Percentiles rank a stretch among this genome's conserved stretches.
Conservation (phyloP, 2,113 vertebrate species). For the Apodemus sylvaticus region DNA sequence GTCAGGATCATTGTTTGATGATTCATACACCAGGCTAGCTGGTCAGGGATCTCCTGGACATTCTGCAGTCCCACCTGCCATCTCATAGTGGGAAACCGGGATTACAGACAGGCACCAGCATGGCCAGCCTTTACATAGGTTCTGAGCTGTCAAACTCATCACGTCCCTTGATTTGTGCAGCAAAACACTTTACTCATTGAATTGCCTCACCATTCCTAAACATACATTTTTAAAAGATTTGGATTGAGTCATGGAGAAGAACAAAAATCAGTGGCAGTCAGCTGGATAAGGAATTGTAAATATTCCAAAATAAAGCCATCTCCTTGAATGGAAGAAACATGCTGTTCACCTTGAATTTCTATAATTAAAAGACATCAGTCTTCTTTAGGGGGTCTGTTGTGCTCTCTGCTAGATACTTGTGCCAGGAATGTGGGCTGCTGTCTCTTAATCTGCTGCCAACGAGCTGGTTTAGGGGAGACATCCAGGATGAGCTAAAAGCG, state of each 20-base stretch:
- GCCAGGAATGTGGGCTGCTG: not conserved
- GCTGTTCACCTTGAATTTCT: not conserved
- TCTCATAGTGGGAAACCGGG: not conserved
- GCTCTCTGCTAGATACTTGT: not conserved
- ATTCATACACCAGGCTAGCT: not conserved
- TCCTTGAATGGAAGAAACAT: not conserved
- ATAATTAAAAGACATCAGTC: not conserved
- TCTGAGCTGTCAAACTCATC: not conserved
- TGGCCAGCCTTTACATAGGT: not conserved
- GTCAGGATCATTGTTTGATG: too few relatives aligned
- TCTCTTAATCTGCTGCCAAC: not conserved
- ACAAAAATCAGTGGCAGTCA: not conserved
- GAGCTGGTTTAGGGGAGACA: not conserved
- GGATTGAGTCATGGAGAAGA: not conserved
- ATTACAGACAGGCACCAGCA: not conserved
- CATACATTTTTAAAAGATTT: not conserved
- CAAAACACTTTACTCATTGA: not conserved
- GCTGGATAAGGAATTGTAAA: not conserved
- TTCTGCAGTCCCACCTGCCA: too few relatives aligned
- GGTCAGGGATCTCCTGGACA: not conserved
- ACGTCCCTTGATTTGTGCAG: not conserved
- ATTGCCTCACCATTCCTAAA: not conserved
- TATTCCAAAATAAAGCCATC: not conserved
- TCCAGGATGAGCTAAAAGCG: constrained; percentile 5
- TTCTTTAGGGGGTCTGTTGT: not conserved